Percentiles rank a stretch among this genome's conserved stretches.
These are phyloP conservation scores for Artibeus lituratus DNA, from an alignment of 2,797 vertebrate species.

Conservation along the genomic window DNA sequence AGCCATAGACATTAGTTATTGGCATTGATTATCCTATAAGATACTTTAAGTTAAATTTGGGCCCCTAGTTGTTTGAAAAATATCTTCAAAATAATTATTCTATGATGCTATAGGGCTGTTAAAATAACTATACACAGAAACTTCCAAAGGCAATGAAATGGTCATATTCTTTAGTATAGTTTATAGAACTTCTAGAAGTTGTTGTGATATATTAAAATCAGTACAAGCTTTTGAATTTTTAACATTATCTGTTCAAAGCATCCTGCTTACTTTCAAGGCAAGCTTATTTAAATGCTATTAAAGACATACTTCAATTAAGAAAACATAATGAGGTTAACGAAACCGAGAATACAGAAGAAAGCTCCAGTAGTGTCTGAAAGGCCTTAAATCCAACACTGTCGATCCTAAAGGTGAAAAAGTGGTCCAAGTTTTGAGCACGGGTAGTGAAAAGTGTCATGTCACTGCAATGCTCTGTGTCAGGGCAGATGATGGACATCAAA, in stretches of 20 bases:
- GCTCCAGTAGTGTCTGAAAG: background rate
- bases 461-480: background rate
- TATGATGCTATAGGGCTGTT: background rate
- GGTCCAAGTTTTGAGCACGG: background rate
- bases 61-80: background rate
- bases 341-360: background rate
- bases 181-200: background rate
- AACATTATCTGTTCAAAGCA: background rate
- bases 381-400: background rate
- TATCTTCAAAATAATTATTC: background rate
- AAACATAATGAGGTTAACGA: background rate
- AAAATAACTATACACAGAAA: background rate
- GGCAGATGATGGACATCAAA: background rate
- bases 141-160: background rate
- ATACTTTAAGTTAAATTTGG: background rate
- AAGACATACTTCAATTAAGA: background rate
- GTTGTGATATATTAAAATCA: background rate
- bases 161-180: background rate
- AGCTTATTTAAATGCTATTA: background rate
- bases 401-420: background rate
- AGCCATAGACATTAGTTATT: background rate
- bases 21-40: background rate
- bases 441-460: background rate
- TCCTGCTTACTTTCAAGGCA: background rate
- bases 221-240: background rate